phyloP scores from a whole-genome alignment of 2,113 vertebrate species.

The Micromys minutus region DNA sequence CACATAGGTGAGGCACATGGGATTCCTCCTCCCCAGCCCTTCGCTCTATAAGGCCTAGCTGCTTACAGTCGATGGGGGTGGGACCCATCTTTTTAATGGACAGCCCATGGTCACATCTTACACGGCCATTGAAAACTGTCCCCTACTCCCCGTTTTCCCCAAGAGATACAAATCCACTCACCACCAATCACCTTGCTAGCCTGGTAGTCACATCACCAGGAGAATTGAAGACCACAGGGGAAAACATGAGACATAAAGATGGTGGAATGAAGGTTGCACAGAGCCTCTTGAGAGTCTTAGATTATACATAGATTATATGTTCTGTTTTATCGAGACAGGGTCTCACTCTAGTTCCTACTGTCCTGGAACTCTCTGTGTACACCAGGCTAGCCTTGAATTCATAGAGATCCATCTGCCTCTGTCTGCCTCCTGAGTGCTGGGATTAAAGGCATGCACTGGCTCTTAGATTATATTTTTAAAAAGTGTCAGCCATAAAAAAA shows the following conservation, averaged over 20 bases:
- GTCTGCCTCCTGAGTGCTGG: background rate
- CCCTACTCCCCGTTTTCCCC: background rate
- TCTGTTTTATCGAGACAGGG: background rate
- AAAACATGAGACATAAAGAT: background rate
- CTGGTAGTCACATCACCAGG: background rate
- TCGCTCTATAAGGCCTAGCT: background rate
- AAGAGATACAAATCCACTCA: too few relatives aligned
- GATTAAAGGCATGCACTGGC: background rate
- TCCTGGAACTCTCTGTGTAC: too few relatives aligned
- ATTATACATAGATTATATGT: background rate
- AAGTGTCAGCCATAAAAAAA: background rate
- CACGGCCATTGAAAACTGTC: background rate
- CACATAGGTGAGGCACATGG: background rate
- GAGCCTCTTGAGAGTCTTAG: background rate
- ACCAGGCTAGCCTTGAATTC: background rate
- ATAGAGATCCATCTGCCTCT: background rate
- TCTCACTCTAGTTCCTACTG: too few relatives aligned
- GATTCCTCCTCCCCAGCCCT: background rate
- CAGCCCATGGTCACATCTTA: background rate
- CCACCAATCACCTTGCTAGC: background rate
- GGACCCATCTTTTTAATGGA: background rate
- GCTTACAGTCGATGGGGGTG: too few relatives aligned
- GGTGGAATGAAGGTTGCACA: background rate
- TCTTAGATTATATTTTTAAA: background rate
- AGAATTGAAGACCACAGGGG: background rate